Evolutionary conservation across 2,888 invertebrate species (phyloP), one percentile per base, ranked within the genome.

Genomic region (Drosophila heteroneura): DNA sequence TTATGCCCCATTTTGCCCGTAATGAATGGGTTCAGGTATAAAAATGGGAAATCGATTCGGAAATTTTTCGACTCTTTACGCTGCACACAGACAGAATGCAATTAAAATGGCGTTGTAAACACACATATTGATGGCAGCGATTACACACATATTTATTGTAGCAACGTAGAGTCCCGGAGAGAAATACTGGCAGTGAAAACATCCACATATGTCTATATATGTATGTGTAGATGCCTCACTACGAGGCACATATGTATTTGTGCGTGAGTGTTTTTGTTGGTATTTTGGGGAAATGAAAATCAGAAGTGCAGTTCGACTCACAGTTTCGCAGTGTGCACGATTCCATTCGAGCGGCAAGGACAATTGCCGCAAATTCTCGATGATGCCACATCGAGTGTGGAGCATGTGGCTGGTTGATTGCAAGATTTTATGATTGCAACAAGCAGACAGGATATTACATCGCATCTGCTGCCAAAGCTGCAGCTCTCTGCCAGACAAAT

Each of bases 71-170:
- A 70, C 32, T 47, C 59, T 57, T 65, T 64, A 26, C 59, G 47
- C 49, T 39, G 52, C 49, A 60, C 59, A 35, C 22, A 66, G 62
- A 71, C 66, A 68, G 71, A 80, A 82, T 82, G 80, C 80, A 80
- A 80, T 80, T 80, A 80, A 80, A 80, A 82, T 75, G 75, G 75
- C 58, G 69, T 66, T 80, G 79, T 75, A 71, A 80, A 71, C 69
- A 80, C 79, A 79, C 63, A 68, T 78, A 70, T 82, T 66, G 82
- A 71, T 60, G 70, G 73, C 62, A 56, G 76, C 63, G 81, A 80
- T 80, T 78, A 80, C 76, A 67, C 71, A 58, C 64, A 78, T 78
- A 70, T 75, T 78, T 70, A 71, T 80, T 75, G 70, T 75, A 16
- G 61, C 56, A 33, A 5, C 5, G 22, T 26, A 37, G 32, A 26